Base-by-base conservation (phyloP, 2,797 vertebrate genomes). In the Bufotes viridis region DNA sequence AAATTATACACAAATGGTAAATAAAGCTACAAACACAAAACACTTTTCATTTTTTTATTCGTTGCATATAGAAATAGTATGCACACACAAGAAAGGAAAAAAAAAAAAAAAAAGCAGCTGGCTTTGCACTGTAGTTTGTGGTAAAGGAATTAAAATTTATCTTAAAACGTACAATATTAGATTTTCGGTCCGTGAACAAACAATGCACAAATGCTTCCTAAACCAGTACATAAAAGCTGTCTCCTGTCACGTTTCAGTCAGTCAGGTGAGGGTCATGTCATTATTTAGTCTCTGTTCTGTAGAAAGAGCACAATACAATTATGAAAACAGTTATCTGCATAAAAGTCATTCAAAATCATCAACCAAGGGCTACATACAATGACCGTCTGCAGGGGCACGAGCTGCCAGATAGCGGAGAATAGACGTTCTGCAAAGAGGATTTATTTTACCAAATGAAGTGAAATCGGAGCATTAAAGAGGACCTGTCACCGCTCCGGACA, bases 171-270 rank as follows among this genome's bases (percentile, higher is more conserved):
- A 24, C 24, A 78, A 26, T 72, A 84, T 87, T 7, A 81, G 24
- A 61, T 82, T 86, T 78, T 83, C 49, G 34, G 63, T 79, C 55
- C 53, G n/a, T 83, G 90, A 89, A 90, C 91, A 87, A 49, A 90
- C 20, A 61, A 83, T 63, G 87, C 51, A 42, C 42, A 91, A 90
- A 91, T 2, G 90, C 79, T 83, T 87, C 83, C 91, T 94, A 94
- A 94, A 91, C 87, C 91, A 90, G 51, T 90, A 90, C 84, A 88
- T 90, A 91, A 94, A 95, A 94, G 93, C 91, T 94, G 96, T 97
- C 96, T 96, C 93, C 95, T 93, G 95, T 96, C 95, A 96, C 93
- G 94, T 92, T 95, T 96, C 95, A 95, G 95, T 96, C 95, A 96
- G 96, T 93, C 93, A 96, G 95, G 94, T 95, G 95, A 94, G 90